These are phyloP conservation scores for Gonioctena quinquepunctata DNA, from an alignment of 1,140 invertebrate genomes.

Conservation along the genomic window DNA sequence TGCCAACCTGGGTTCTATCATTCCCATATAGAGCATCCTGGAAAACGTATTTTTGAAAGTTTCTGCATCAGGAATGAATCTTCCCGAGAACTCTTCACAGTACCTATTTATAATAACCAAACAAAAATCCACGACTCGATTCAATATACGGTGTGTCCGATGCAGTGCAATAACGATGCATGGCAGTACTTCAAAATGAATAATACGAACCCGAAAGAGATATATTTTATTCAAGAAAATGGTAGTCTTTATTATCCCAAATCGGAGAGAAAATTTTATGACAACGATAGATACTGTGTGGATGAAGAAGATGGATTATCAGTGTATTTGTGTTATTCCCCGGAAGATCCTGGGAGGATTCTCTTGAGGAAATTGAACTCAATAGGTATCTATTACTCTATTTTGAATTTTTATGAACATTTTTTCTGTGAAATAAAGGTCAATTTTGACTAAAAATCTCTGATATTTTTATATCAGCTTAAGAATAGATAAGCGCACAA, in stretches of 20 bases:
- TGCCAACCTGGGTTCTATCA: conserved; percentile 3
- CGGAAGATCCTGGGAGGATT: neutral
- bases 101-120: neutral
- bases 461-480: no score
- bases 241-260: conserved; percentile 10
- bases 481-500: no score
- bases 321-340: conserved; percentile 13
- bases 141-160: neutral
- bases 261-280: neutral
- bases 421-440: no score
- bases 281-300: conserved; percentile 16
- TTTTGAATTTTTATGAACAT: no score
- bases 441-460: no score
- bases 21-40: neutral
- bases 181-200: conserved; percentile 10
- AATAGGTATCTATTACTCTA: neutral
- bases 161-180: neutral
- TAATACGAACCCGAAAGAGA: neutral
- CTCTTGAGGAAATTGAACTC: neutral
- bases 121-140: neutral
- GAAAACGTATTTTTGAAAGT: neutral
- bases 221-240: conserved; percentile 21
- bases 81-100: neutral
- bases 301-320: conserved; percentile 21
- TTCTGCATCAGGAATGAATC: neutral